These are phyloP conservation scores for Eucera pruinosa DNA, from an alignment of 2,888 invertebrate species.

Conservation along the genomic window DNA sequence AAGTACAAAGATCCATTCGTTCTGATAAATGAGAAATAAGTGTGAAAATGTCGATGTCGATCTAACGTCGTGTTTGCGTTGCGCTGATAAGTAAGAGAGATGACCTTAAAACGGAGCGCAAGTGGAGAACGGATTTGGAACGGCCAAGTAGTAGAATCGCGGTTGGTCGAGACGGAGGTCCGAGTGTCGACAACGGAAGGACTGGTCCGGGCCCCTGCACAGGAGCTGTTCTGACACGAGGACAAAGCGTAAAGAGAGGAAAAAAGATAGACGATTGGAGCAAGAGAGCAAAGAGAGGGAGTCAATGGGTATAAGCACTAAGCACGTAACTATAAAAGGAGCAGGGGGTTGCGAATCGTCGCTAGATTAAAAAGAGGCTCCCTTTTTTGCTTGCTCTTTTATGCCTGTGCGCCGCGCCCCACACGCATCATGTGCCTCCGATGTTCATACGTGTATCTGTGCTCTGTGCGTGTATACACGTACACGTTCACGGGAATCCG, in stretches of 20 bases:
- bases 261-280: conserved; percentile 22
- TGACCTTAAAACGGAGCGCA: conserved; percentile 1
- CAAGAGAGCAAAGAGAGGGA: conserved; percentile 58
- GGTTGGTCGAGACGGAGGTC: conserved; percentile 40
- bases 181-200: conserved; percentile 15
- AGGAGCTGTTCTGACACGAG: conserved; percentile 58
- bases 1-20: too few relatives aligned
- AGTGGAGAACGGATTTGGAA: neutral
- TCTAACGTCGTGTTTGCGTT: too few relatives aligned
- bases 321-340: conserved; percentile 83
- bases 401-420: conserved; percentile 76
- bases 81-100: too few relatives aligned
- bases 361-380: conserved; percentile 84
- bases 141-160: conserved; percentile 37
- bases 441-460: conserved; percentile 43
- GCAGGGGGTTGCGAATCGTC: conserved; percentile 83
- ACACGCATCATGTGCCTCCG: conserved; percentile 71
- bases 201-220: conserved; percentile 38
- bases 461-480: conserved; percentile 50
- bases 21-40: too few relatives aligned
- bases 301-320: conserved; percentile 80
- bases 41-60: too few relatives aligned
- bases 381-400: conserved; percentile 84
- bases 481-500: conserved; percentile 44
- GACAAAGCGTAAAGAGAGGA: conserved; percentile 54